These are phyloP conservation scores for Proctacanthus coquilletti DNA, from an alignment of 1,140 invertebrate species.

Conservation along the genomic window DNA sequence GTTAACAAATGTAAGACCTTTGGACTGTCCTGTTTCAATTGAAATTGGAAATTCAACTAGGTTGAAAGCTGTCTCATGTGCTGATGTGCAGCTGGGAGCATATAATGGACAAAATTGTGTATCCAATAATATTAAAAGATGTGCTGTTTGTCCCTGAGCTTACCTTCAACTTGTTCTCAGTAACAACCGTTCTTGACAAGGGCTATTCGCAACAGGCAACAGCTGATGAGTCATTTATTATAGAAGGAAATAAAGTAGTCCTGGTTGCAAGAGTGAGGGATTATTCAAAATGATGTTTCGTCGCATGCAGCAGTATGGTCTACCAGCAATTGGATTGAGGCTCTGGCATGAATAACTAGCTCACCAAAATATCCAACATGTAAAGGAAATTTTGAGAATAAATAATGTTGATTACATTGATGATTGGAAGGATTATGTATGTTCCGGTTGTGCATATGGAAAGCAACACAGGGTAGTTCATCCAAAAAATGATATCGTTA, in stretches of 20 bases:
- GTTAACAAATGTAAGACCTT: too few relatives aligned
- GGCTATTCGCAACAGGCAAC: background rate
- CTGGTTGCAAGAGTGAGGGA: background rate
- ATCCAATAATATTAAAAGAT: constrained; percentile 1
- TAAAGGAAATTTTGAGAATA: background rate
- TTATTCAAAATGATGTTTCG: too few relatives aligned
- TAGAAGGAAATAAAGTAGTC: background rate
- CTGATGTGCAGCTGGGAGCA: too few relatives aligned
- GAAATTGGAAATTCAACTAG: too few relatives aligned
- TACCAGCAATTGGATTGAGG: too few relatives aligned
- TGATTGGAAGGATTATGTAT: background rate
- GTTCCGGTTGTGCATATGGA: constrained; percentile 3
- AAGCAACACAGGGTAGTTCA: background rate
- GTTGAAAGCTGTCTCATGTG: too few relatives aligned
- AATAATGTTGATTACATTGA: background rate
- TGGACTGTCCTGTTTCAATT: too few relatives aligned
- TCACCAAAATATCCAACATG: constrained; percentile 1
- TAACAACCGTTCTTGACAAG: background rate
- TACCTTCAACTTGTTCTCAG: constrained; percentile 2
- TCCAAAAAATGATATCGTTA: background rate
- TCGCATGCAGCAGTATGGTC: too few relatives aligned
- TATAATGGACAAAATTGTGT: too few relatives aligned
- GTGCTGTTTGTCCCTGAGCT: constrained; percentile 4
- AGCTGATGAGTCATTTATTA: constrained; percentile 1
- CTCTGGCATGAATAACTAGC: constrained; percentile 2